Evolutionary conservation across 2,797 vertebrate species (phyloP).

Genomic region (Aphelocoma californica): DNA sequence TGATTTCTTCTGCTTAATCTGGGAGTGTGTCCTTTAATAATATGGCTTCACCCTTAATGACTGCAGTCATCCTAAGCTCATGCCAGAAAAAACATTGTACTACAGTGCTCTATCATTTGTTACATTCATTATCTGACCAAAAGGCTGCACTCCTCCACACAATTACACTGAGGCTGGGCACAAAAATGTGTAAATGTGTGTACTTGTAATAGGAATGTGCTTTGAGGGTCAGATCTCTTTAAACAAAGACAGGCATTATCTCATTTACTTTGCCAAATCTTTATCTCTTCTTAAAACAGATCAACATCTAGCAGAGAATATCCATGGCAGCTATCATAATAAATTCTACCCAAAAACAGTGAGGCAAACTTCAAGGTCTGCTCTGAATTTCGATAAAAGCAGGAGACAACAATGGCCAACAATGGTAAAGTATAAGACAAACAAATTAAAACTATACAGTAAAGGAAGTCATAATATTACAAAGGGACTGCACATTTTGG

Average conservation of each 20-base stretch:
- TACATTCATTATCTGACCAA: conserved; percentile 38
- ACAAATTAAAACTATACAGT: conserved; percentile 46
- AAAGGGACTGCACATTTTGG: conserved; percentile 31
- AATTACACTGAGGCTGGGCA: conserved; percentile 11
- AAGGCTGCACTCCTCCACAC: conserved; percentile 14
- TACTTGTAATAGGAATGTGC: conserved; percentile 43
- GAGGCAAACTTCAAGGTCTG: not conserved
- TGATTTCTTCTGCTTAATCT: conserved; percentile 14
- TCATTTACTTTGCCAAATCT: conserved; percentile 37
- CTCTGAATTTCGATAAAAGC: conserved; percentile 36
- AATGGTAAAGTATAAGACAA: conserved; percentile 48
- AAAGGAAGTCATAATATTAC: conserved; percentile 44
- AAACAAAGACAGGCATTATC: conserved; percentile 48
- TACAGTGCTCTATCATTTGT: conserved; percentile 1
- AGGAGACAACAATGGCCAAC: conserved; percentile 6
- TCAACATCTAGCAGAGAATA: conserved; percentile 10
- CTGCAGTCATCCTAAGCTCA: not conserved
- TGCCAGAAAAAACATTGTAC: conserved; percentile 55
- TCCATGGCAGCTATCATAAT: conserved; percentile 44
- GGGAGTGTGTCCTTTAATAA: conserved; percentile 19
- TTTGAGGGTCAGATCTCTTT: conserved; percentile 15
- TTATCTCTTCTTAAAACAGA: conserved; percentile 33
- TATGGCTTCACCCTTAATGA: conserved; percentile 2
- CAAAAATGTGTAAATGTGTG: conserved; percentile 60
- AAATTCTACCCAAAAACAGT: conserved; percentile 1